These are phyloP conservation scores for Crotalus helleri DNA, from an alignment of 2,113 vertebrate genomes.

Conservation along the genomic window DNA sequence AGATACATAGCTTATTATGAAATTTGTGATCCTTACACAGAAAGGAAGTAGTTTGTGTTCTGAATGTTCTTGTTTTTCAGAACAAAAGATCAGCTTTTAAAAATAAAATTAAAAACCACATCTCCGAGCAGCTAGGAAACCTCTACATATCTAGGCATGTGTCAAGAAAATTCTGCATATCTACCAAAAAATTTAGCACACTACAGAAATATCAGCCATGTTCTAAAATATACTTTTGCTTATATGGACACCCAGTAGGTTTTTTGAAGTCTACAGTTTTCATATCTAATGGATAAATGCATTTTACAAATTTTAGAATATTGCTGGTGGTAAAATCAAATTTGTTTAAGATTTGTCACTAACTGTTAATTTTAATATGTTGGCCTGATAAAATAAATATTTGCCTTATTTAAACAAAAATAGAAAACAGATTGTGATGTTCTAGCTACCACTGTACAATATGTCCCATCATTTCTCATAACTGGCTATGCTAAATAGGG, in stretches of 20 bases:
- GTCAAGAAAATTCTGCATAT: neutral
- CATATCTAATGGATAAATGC: neutral
- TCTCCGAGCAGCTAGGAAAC: neutral
- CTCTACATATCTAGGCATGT: neutral
- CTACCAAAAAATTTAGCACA: neutral
- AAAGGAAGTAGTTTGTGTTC: neutral
- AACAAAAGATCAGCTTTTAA: neutral
- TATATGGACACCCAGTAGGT: neutral
- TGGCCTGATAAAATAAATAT: neutral
- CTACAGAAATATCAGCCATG: neutral
- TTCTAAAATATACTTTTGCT: neutral
- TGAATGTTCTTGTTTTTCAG: neutral
- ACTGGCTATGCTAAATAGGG: neutral
- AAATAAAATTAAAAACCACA: neutral
- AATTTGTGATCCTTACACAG: neutral
- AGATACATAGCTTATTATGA: neutral
- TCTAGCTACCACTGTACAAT: neutral
- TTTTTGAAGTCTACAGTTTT: neutral
- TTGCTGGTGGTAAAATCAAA: neutral
- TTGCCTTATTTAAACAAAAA: neutral
- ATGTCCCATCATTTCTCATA: neutral
- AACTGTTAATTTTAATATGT: neutral
- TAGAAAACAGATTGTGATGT: neutral
- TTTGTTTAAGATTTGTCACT: neutral
- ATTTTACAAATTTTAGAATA: neutral